Conservation (phyloP, 2,113 vertebrate genomes). For the Tragelaphus imberbis region DNA sequence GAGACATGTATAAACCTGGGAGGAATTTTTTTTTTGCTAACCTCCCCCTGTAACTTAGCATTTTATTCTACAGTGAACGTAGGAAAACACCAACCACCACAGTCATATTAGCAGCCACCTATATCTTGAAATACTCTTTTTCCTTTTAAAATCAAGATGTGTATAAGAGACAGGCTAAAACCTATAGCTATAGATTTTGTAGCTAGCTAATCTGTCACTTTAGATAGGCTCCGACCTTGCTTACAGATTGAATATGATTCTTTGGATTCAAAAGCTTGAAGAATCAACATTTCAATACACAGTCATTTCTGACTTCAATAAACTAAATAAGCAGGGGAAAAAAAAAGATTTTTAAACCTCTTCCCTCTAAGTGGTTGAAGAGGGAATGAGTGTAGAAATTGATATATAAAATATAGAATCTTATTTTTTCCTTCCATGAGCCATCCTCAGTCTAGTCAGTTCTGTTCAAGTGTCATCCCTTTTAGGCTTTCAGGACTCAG, state of each 20-base stretch:
- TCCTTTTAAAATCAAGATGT: neutral
- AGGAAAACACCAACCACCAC: neutral
- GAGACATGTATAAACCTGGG: neutral
- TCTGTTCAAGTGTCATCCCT: neutral
- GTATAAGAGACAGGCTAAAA: no score
- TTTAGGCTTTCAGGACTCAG: neutral
- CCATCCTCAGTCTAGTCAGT: neutral
- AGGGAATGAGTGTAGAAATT: neutral
- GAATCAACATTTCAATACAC: neutral
- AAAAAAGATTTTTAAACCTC: neutral
- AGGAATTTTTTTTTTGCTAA: neutral
- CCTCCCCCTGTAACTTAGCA: neutral
- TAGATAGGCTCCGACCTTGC: conserved; percentile 15
- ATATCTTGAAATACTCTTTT: neutral
- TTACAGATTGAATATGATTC: neutral
- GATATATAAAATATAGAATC: neutral
- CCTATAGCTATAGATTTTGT: conserved; percentile 14
- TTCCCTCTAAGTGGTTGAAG: neutral
- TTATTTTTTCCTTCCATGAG: neutral
- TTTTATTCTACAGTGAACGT: neutral
- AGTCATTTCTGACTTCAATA: neutral
- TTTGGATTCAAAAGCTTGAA: neutral
- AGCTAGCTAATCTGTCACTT: conserved; percentile 46
- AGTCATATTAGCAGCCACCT: neutral
- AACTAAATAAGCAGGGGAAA: neutral